Evolutionary conservation across 92 coral and sea anemone genomes (phyloP), one percentile per base, ranked within the genome.

Genomic region (Isaurus tuberculatus): DNA sequence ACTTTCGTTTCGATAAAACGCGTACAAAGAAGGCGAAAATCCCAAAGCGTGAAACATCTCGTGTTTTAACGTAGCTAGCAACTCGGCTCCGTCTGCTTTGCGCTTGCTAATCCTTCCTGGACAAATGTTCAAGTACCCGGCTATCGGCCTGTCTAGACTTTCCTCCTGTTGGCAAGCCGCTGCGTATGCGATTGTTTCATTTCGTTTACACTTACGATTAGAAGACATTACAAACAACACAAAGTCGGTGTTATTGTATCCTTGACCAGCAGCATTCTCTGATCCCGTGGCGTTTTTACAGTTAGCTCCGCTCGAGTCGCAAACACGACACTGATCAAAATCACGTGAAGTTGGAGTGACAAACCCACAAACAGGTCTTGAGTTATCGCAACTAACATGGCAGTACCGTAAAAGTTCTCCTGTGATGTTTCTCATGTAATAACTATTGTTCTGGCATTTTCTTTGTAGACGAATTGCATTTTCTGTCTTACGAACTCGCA

Each of bases 31-130:
- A 0, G 98, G 94, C 19, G 99, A 92, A 66, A 97, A 97, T 0
- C 97, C 99, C n/a, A 97, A 78, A 60, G 98, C 94, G 65, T 97
- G 99, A 60, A 90, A 97, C 1, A 97, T 92, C 73, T 97, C 99
- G 44, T 97, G 99, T 79, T 97, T 97, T 8, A 97, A 65, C 19
- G 98, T 88, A 10, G 99, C 96, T 43, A 97, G 87, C 49, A 97
- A 68, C 71, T 97, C 95, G 0, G 28, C 79, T 70, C 87, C 80
- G 44, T 65, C 79, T 5, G 84, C 73, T 65, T 83, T 80, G 61
- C 63, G 87, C 15, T 77, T 87, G 22, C 90, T 66, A 15, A 94
- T 85, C 61, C 87, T 94, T 22, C 82, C 71, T 0, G 94, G 95
- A 29, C 99, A 97, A 33, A 97, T 89, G 63, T 97, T 97, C 28